Percentiles rank a stretch among this genome's conserved stretches.
Conservation (phyloP, 2,113 vertebrate species). For the Spilogale gracilis region DNA sequence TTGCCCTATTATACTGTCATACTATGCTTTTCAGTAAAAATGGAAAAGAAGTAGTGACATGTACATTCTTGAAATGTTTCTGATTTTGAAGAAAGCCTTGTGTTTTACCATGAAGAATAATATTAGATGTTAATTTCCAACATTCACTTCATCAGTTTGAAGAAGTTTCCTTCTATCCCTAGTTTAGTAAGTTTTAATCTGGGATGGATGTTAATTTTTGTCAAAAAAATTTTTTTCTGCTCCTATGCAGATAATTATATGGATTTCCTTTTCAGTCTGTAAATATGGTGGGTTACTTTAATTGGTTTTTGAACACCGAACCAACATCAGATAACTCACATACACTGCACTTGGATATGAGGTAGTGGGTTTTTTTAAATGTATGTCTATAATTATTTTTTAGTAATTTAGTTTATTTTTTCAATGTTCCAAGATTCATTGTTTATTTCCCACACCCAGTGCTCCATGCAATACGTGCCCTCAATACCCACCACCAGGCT, state of each 20-base stretch:
- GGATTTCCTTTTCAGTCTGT: not conserved
- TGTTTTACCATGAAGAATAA: not conserved
- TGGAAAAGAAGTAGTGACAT: not conserved
- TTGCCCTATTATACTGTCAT: not conserved
- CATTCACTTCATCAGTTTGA: not conserved
- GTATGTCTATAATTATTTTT: not conserved
- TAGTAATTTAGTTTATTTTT: too few relatives aligned
- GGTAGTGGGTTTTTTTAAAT: not conserved
- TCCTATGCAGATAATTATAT: not conserved
- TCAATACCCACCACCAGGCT: too few relatives aligned
- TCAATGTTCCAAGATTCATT: too few relatives aligned
- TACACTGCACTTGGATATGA: not conserved
- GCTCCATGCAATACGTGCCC: too few relatives aligned
- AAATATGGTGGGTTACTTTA: not conserved
- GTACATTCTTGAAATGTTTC: not conserved
- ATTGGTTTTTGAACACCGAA: not conserved
- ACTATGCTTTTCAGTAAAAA: not conserved
- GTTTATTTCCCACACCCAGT: too few relatives aligned
- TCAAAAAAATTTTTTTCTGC: not conserved
- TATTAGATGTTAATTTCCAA: not conserved
- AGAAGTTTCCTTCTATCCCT: not conserved
- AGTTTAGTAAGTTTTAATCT: not conserved
- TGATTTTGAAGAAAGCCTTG: not conserved
- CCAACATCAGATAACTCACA: not conserved
- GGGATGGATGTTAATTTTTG: not conserved